Base-by-base conservation (phyloP, 1,140 invertebrate genomes). In the Leptinotarsa undecemlineata region DNA sequence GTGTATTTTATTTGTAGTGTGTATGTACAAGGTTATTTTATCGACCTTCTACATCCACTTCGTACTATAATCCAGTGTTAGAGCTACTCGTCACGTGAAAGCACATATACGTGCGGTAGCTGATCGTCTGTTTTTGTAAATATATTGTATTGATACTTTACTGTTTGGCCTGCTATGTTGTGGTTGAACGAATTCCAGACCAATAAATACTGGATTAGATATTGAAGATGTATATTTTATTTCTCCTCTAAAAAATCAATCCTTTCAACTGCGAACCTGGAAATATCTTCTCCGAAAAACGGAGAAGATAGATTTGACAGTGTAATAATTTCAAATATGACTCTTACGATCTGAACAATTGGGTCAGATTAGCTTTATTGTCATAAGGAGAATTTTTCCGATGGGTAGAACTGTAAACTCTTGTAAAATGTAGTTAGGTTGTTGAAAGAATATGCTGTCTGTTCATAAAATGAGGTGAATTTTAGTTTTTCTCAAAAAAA, bases 91-190 rank as follows among this genome's bases (percentile, higher is more conserved):
- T 83, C 79, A 78, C 76, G 79, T 77, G 76, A 79, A 76, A 60
- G 77, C 73, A 79, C 76, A 75, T 76, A 57, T 57, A 17, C 51
- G 79, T 83, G 78, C 77, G 74, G 80, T 81, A 80, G 80, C 78
- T 77, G 33, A 76, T 68, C 81, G 76, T 82, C 77, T 82, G 76
- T 82, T 82, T 82, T 57, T 83, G 81, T 83, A 83, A 77, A 83
- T 83, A 84, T 77, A 79, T 80, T 81, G 78, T 82, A 81, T 80
- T 83, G 82, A 83, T 81, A 81, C 72, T 78, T 81, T 79, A 84
- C 80, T 84, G 81, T 82, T 83, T 84, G 82, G 82, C 81, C 81
- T 82, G 82, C 82, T 84, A 82, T 83, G 82, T 83, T 83, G 81
- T 84, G 81, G 82, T 84, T 82, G 78, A 84, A 84, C 82, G 79